Evolutionary conservation across 2,888 invertebrate genomes (phyloP), one percentile per base, ranked within the genome.

Genomic region (Zaprionus bogoriensis): DNA sequence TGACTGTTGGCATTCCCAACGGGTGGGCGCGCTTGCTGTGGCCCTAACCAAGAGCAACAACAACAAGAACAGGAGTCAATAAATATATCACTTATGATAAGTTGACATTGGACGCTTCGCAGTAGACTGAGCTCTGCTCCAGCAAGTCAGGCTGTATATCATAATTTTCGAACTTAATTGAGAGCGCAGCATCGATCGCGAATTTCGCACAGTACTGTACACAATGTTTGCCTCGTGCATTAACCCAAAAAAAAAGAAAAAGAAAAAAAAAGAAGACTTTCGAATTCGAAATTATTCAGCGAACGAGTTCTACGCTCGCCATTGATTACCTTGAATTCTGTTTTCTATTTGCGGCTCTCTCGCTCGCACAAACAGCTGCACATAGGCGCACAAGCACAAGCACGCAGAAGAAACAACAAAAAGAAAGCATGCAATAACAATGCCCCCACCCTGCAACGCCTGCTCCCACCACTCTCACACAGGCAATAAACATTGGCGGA

Each of bases 11-110:
- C 32, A 36, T 57, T 48, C 53, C 41, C 27, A 55, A 70, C 47
- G 25, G 45, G 28, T 48, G 53, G 44, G 14, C 32, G 17, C 22
- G 36, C 22, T 25, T 9, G 6, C 9, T 17, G 32, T 30, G 12
- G 46, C 25, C 14, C 65, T 52, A 60, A 61, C 55, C 60, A 41
- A 53, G 20, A 62, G 32, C 41, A 46, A 30, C 27, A 38, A 6
- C 4, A 19, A 28, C 20, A 22, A 5, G 4, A 7, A n/a, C 4
- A 12, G 10, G 7, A 23, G 50, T 71, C 65, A 80, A 84, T 84
- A 80, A 83, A 81, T 79, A 77, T 66, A 63, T 69, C 58, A 77
- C 58, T 72, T 83, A 72, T 80, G 84, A 79, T 77, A 74, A 74
- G 68, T 83, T 66, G 67, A 72, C 72, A 68, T 58, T 71, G 30